Base-by-base conservation (phyloP, 2,797 vertebrate genomes). In the Carcharodon carcharias region DNA sequence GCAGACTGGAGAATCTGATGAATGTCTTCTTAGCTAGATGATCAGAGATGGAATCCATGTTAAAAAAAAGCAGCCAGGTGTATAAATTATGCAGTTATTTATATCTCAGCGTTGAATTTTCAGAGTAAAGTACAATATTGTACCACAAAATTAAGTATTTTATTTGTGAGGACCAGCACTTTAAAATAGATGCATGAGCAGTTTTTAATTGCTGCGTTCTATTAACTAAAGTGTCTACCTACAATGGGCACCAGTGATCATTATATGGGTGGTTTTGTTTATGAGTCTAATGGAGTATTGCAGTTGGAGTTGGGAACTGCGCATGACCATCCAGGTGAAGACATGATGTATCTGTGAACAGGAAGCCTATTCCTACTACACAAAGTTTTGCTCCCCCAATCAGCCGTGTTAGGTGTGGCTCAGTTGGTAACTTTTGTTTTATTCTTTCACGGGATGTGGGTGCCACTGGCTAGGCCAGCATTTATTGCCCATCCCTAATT, bases 1-100 rank as follows among this genome's bases (percentile, higher is more conserved):
- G 96, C 82, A 96, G 97, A 96, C 96, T 97, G 97, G 96, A 97
- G 96, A 96, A 97, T 97, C 96, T 93, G 96, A 96, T 97, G 96
- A 69, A 71, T 96, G 96, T 96, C 85, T 80, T 0, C n/a, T 65
- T 69, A 73, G 96, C 96, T 96, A 0, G 97, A 97, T 97, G 97
- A 97, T 97, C 96, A 97, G 6, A 7, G 28, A 5, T 85, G 82
- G 26, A 85, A 85, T 85, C 45, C 40, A 85, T 5, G 16, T 85
- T 85, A 50, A 85, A 85, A 85, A 85, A 85, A 45, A 85, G 82
- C 40, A 85, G 45, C 45, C 9, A 45, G 21, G 82, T 85, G 82
- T 23, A 50, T 85, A 45, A 50, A 50, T 85, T 85, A 85, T 85
- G 45, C 40, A 45, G 4, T 45, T 9, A 85, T 50, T 85, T 85